phyloP scores from a whole-genome alignment of 2,113 vertebrate species.

The Antennarius striatus region DNA sequence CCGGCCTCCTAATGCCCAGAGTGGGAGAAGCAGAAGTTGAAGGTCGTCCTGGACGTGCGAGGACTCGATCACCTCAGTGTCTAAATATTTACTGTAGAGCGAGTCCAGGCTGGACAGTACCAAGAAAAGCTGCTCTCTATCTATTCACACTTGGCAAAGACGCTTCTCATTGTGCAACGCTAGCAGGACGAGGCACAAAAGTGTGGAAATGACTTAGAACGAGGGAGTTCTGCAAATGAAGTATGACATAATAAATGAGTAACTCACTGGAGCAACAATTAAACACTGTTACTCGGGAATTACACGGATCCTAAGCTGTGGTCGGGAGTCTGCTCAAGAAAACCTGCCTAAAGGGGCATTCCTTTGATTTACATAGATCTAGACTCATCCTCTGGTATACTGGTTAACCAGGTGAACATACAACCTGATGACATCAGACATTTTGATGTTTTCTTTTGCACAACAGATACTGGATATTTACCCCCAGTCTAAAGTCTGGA shows the following conservation, averaged over 20 bases:
- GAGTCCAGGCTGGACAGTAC: slow-evolving; percentile 58
- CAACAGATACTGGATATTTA: too few relatives aligned
- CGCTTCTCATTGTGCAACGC: slow-evolving; percentile 29
- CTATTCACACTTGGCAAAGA: slow-evolving; percentile 37
- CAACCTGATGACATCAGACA: too few relatives aligned
- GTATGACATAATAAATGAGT: not conserved
- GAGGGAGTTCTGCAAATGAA: slow-evolving; percentile 14
- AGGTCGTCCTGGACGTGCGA: slow-evolving; percentile 60
- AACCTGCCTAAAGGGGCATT: too few relatives aligned
- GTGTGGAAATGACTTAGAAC: slow-evolving; percentile 26
- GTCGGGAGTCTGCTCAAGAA: too few relatives aligned
- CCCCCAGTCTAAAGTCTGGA: too few relatives aligned
- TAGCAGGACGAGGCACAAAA: slow-evolving; percentile 16
- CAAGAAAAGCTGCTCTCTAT: slow-evolving; percentile 54
- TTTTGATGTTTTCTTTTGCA: too few relatives aligned
- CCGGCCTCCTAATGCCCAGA: slow-evolving; percentile 10
- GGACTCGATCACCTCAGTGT: slow-evolving; percentile 53
- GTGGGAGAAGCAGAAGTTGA: slow-evolving; percentile 56
- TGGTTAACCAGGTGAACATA: too few relatives aligned
- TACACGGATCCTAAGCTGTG: too few relatives aligned
- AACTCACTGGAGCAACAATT: not conserved
- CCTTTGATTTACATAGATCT: too few relatives aligned
- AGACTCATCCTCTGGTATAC: too few relatives aligned
- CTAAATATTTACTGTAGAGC: slow-evolving; percentile 77
- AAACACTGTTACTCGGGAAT: too few relatives aligned